Evolutionary conservation across 2,888 invertebrate genomes (phyloP), one percentile per base, ranked within the genome.

Genomic region (Eretmocerus hayati): DNA sequence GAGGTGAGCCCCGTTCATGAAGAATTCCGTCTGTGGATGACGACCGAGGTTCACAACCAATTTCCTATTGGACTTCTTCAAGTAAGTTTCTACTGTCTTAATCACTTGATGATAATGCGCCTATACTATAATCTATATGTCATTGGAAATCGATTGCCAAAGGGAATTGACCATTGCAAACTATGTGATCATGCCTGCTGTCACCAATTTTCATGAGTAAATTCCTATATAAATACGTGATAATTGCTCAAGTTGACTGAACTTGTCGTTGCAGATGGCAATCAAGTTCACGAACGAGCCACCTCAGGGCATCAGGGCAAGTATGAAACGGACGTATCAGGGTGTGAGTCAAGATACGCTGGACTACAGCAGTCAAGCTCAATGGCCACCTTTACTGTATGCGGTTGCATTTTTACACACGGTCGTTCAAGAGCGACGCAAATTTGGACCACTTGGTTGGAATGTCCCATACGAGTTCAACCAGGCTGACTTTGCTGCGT

Each of bases 251-350:
- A n/a, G n/a, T n/a, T n/a, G n/a, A n/a, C n/a, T n/a, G n/a, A 5
- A 42, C 20, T 26, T 9, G 1, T 15, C 13, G 19, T 60, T 84
- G 15, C 86, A 95, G 81, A 90, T 91, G 82, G 90, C 92, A 5
- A 92, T 96, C 50, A 96, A 96, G 74, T 96, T 93, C 67, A 96
- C 96, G 2, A 95, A 95, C 69, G 96, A 96, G 74, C 95, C 95
- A 13, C 95, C 96, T 0, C 92, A 93, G 76, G 96, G 94, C 8
- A 91, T 95, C 57, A 77, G 88, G 60, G 94, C 94, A 11, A 93
- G 93, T 67, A 79, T 96, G 75, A 93, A 91, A 69, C 80, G 95
- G 66, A 95, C 95, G 0, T 96, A 95, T 66, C 91, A 92, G 72
- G 78, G 78, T 40, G 83, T 93, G 11, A 88, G 87, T 1, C 94